Evolutionary conservation across 2,113 vertebrate genomes (phyloP).

Genomic region (Myotis davidii): DNA sequence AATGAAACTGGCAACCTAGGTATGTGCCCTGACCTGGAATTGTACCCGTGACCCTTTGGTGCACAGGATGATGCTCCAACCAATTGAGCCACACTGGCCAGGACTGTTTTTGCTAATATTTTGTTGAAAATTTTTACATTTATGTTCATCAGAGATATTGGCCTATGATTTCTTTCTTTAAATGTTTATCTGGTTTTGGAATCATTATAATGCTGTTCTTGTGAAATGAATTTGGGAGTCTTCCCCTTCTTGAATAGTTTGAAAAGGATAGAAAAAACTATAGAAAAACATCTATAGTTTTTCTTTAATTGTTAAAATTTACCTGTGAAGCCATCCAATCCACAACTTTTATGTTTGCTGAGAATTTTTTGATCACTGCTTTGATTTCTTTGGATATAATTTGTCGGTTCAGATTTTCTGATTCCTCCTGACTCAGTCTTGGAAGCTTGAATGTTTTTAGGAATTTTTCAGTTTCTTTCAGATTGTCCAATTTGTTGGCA

Average conservation of each 20-base stretch:
- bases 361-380: not conserved
- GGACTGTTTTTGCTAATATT: not conserved
- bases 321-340: not conserved
- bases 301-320: not conserved
- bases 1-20: too few species aligned
- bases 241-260: not conserved
- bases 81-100: not conserved
- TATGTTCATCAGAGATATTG: not conserved
- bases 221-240: not conserved
- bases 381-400: not conserved
- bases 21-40: not conserved
- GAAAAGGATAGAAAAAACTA: not conserved
- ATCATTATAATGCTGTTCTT: not conserved
- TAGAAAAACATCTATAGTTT: too few species aligned
- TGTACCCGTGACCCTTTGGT: not conserved
- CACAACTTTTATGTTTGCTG: not conserved
- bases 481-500: not conserved
- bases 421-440: not conserved
- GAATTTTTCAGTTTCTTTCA: not conserved
- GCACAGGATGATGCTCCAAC: not conserved
- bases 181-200: not conserved
- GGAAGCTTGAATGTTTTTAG: not conserved
- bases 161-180: not conserved
- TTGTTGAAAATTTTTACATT: not conserved
- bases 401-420: not conserved